phyloP scores from a whole-genome alignment of 1,140 invertebrate genomes.

The Schlechtendalia chinensis region DNA sequence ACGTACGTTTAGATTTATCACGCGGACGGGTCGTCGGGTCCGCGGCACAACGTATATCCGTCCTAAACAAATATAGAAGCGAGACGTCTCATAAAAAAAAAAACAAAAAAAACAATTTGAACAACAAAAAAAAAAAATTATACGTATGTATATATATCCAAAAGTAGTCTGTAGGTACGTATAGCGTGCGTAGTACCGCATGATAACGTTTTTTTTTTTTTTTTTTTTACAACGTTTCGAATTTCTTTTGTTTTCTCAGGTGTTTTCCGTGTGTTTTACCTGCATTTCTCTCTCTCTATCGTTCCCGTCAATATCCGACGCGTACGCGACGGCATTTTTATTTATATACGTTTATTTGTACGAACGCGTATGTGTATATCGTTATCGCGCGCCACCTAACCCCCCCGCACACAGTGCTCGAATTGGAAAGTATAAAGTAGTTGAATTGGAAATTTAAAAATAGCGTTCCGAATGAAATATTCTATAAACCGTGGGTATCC shows the following conservation, averaged over 20 bases:
- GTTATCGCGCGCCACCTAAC: too few species aligned
- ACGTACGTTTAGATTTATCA: slow-evolving; percentile 20
- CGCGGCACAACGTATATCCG: background rate
- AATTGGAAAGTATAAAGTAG: too few species aligned
- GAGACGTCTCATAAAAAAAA: slow-evolving; percentile 11
- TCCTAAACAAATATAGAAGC: slow-evolving; percentile 24
- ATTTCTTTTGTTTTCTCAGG: slow-evolving; percentile 39
- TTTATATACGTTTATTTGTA: background rate
- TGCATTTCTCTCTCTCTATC: background rate
- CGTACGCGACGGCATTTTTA: too few species aligned
- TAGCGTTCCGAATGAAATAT: too few species aligned
- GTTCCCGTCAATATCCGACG: background rate
- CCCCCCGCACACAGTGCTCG: too few species aligned
- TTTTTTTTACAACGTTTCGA: slow-evolving; percentile 30
- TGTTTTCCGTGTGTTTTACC: slow-evolving; percentile 12
- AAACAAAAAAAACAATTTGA: background rate
- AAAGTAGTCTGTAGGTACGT: background rate
- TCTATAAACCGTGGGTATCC: too few species aligned
- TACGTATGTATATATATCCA: too few species aligned
- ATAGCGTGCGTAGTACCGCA: background rate
- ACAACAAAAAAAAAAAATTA: too few species aligned
- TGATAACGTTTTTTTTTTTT: slow-evolving; percentile 24
- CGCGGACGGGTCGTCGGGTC: background rate
- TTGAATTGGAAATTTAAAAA: too few species aligned
- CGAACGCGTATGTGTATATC: too few species aligned